Evolutionary conservation across 2,888 invertebrate genomes (phyloP).

Genomic region (Sympetrum striolatum): DNA sequence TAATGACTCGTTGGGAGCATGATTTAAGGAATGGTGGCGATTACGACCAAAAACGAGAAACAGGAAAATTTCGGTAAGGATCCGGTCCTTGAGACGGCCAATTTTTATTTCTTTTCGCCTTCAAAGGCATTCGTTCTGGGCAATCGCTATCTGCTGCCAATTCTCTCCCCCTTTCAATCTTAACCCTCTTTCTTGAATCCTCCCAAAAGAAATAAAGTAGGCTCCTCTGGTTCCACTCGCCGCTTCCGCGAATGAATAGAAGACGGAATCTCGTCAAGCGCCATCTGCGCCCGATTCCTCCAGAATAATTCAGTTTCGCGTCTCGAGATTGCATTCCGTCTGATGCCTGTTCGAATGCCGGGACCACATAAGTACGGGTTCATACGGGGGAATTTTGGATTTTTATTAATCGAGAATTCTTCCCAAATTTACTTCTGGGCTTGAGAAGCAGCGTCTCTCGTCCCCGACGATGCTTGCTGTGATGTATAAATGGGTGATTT

Average conservation of each 20-base stretch:
- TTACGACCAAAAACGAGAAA: neutral
- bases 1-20: too few relatives aligned
- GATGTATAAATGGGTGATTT: too few relatives aligned
- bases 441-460: too few relatives aligned
- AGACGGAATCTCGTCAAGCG: neutral
- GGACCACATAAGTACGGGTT: neutral
- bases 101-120: neutral
- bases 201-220: neutral
- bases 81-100: neutral
- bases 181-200: neutral
- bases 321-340: neutral
- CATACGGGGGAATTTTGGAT: neutral
- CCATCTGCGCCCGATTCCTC: neutral
- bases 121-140: neutral
- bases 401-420: too few relatives aligned
- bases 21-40: neutral
- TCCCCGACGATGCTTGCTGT: too few relatives aligned
- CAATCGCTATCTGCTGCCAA: neutral
- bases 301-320: neutral
- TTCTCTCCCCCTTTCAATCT: neutral
- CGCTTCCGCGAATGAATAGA: neutral
- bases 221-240: neutral
- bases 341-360: neutral
- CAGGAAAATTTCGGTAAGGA: neutral
- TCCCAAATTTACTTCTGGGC: too few relatives aligned